Conservation (phyloP, 2,797 vertebrate genomes). For the Scomberomorus guttatus region DNA sequence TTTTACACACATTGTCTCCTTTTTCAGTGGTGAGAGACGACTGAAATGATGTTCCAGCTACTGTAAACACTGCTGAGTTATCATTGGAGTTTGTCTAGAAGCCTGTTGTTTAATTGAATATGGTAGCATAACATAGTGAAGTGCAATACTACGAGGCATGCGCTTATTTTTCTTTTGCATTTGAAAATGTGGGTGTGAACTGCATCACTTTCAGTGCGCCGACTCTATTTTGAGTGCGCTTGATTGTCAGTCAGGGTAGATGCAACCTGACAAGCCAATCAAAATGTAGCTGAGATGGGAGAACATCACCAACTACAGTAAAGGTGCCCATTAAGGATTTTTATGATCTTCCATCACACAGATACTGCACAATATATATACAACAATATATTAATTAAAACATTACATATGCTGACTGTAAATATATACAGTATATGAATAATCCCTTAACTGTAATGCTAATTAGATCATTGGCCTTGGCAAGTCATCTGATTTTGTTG, state of each 20-base stretch:
- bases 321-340: neutral
- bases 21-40: neutral
- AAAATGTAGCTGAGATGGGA: neutral
- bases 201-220: neutral
- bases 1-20: neutral
- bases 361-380: neutral
- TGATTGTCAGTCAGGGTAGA: neutral
- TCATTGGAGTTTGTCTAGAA: too few relatives aligned
- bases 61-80: neutral
- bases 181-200: slow-evolving; percentile 7
- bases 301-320: neutral
- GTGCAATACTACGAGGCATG: neutral
- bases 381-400: too few relatives aligned
- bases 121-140: neutral
- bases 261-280: neutral
- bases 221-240: slow-evolving; percentile 9
- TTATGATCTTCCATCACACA: neutral
- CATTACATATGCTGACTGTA: too few relatives aligned
- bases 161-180: neutral
- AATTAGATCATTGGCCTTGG: neutral
- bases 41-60: neutral
- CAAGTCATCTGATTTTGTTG: neutral
- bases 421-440: too few relatives aligned
- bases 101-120: neutral
- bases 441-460: neutral